Conservation (phyloP, 2,113 vertebrate species). For the Sminthopsis crassicaudata region DNA sequence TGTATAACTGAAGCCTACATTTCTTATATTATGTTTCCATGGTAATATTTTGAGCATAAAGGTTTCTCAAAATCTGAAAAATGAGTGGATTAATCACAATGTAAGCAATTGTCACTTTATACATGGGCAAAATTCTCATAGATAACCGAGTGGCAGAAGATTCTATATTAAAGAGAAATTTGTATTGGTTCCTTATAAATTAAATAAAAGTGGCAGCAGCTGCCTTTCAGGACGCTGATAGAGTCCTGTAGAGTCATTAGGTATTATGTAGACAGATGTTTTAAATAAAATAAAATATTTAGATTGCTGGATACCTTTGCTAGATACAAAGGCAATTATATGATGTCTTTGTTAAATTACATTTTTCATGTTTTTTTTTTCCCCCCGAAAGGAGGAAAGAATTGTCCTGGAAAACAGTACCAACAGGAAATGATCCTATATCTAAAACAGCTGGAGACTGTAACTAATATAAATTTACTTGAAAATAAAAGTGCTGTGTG, state of each 20-base stretch:
- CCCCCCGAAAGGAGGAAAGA: constrained; percentile 75
- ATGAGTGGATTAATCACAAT: constrained; percentile 74
- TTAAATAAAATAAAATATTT: constrained; percentile 89
- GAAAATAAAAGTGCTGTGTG: constrained; percentile 88
- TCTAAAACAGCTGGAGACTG: constrained; percentile 90
- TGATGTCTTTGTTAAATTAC: constrained; percentile 88
- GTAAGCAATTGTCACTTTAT: constrained; percentile 78
- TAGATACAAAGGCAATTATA: constrained; percentile 89
- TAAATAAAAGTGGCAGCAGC: constrained; percentile 85
- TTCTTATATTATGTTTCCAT: constrained; percentile 70
- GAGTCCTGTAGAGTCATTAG: constrained; percentile 81
- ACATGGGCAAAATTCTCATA: constrained; percentile 65
- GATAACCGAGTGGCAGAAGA: constrained; percentile 76
- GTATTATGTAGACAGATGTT: constrained; percentile 87
- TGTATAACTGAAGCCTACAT: constrained; percentile 54
- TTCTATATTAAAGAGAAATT: constrained; percentile 81
- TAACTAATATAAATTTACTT: constrained; percentile 89
- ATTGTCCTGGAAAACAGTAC: constrained; percentile 85
- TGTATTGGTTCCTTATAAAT: constrained; percentile 82
- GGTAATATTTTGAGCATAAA: constrained; percentile 53
- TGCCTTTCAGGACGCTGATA: constrained; percentile 83
- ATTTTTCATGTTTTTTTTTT: constrained; percentile 84
- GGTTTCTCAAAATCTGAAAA: constrained; percentile 76
- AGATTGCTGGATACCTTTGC: constrained; percentile 86
- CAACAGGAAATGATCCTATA: constrained; percentile 89